Base-by-base conservation (phyloP, 1,140 invertebrate genomes). In the Melipona quadrifasciata region DNA sequence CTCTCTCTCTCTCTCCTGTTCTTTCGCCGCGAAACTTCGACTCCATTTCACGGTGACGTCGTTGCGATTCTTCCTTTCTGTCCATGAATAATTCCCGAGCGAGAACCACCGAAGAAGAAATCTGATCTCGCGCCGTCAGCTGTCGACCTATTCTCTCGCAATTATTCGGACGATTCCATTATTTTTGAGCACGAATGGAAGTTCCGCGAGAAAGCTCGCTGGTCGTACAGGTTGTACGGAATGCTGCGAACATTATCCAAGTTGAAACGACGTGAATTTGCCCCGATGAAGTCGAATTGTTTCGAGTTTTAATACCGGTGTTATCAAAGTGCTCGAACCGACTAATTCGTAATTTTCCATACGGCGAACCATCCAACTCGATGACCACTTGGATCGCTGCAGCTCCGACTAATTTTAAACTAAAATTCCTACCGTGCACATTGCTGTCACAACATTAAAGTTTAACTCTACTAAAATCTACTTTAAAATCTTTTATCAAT, bases 81-180 rank as follows among this genome's bases (percentile, higher is more conserved):
- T 34, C 21, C 55, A 58, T 39, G 53, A 75, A 75, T 75, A 58
- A 75, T 75, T 58, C 55, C 27, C 11, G 19, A 21, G 14, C 27
- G 14, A 34, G 14, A 57, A 31, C 19, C 21, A 17, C 21, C 21
- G 3, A n/a, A 27, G 14, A 58, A 58, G 55, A 75, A 75, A 58
- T 58, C 55, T 58, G 53, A 39, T 75, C 73, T 58, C 58, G 12
- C 31, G 53, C 31, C 55, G 55, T 58, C 53, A 24, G 57, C 14
- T 6, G 31, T n/a, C 55, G 55, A 75, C 53, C 53, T 11, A 53
- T 74, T 53, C 17, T 19, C 14, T 14, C 17, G 11, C 19, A 74
- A 74, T 58, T 75, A 75, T 58, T 75, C 73, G 6, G 24, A 75
- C 17, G 53, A 39, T 75, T 75, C 34, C 16, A 58, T 75, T n/a